Base-by-base conservation (phyloP, 2,797 vertebrate species). In the Cyclura pinguis region DNA sequence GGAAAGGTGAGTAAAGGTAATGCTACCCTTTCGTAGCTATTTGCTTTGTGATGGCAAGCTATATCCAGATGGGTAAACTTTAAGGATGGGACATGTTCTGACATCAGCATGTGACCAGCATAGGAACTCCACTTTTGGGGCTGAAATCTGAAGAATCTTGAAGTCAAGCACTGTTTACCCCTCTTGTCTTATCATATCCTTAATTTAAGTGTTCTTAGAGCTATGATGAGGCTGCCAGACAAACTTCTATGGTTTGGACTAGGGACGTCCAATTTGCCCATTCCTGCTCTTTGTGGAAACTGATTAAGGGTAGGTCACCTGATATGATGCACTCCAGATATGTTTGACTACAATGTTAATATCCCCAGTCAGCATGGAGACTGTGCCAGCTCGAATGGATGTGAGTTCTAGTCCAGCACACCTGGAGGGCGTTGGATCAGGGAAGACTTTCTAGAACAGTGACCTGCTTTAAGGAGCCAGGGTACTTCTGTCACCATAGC, bases 1-100 rank as follows among this genome's bases (percentile, higher is more conserved):
- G 90, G 78, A 93, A 89, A 6, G 57, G 1, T 87, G 35, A 90
- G n/a, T 69, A 62, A 88, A 38, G 86, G 38, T 59, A 89, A 85
- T 88, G 88, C 89, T 89, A 72, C 13, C 13, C 67, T 92, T 29
- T 50, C 67, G 50, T 91, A 88, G 90, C 38, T 13, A 0, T 84
- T 88, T 93, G 0, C 7, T 47, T 85, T 81, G 38, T 80, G 38
- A 80, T 88, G 9, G n/a, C 76, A 86, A 42, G 0, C 8, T 69
- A 50, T 84, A 50, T 92, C 76, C 83, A 52, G 90, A 93, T 35
- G 35, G 22, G 10, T 80, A 52, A 80, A 35, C 64, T 2, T 88
- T 88, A 29, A 57, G n/a, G 24, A 32, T 47, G 18, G 32, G 0
- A 57, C 52, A 22, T 67, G 29, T 22, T 73, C 9, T 72, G 22